These are phyloP conservation scores for Agrilus mali DNA, from an alignment of 2,888 invertebrate genomes.

Conservation along the genomic window DNA sequence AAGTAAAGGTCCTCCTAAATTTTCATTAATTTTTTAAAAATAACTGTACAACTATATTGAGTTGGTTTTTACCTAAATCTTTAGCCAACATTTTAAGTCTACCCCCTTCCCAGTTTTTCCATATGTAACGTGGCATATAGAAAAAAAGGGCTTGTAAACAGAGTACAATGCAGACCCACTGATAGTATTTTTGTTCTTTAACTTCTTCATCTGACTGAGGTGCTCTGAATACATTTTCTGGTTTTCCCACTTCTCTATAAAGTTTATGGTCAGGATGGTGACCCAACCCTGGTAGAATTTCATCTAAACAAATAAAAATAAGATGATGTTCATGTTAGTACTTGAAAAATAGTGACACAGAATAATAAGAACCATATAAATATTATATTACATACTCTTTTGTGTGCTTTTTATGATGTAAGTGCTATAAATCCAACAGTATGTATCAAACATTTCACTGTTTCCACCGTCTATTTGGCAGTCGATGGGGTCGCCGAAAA, in stretches of 20 bases:
- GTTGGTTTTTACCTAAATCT: constrained; percentile 38
- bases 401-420: constrained; percentile 43
- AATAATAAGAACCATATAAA: constrained; percentile 3
- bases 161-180: constrained; percentile 60
- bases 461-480: constrained; percentile 48
- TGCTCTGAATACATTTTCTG: constrained; percentile 4
- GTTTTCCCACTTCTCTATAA: constrained; percentile 30
- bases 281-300: constrained; percentile 34
- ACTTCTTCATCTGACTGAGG: constrained; percentile 32
- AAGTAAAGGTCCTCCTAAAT: constrained; percentile 41
- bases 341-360: not conserved
- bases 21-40: not conserved
- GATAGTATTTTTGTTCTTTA: constrained; percentile 52
- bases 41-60: too few relatives aligned
- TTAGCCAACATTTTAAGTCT: constrained; percentile 45
- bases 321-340: constrained; percentile 1
- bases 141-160: constrained; percentile 54
- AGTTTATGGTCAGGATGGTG: constrained; percentile 21
- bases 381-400: constrained; percentile 26
- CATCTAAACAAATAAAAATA: constrained; percentile 13
- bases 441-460: constrained; percentile 55
- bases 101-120: constrained; percentile 61
- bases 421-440: constrained; percentile 70
- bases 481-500: constrained; percentile 75
- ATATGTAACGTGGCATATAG: constrained; percentile 56